These are phyloP conservation scores for Eupithecia exiguata DNA, from an alignment of 2,888 invertebrate genomes.

Conservation along the genomic window DNA sequence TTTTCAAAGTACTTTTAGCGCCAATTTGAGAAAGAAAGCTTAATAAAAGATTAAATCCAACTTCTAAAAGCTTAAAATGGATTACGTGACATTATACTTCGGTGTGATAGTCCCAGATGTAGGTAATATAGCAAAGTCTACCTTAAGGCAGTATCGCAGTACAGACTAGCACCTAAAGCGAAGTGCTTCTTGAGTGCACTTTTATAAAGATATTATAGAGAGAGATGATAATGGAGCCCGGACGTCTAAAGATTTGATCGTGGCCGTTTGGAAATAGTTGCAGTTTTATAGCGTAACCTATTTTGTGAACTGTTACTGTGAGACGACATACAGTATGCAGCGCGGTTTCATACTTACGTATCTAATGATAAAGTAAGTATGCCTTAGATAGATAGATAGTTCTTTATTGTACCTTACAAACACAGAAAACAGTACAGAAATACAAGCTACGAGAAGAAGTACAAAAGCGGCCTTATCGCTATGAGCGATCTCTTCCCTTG, in stretches of 20 bases:
- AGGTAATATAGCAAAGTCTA: constrained; percentile 32
- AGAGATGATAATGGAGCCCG: constrained; percentile 40
- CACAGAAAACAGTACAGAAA: no score
- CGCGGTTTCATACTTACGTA: neutral
- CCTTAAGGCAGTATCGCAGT: constrained; percentile 41
- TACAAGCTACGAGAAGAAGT: no score
- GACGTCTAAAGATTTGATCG: constrained; percentile 44
- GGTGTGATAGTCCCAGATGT: constrained; percentile 37
- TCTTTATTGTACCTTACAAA: no score
- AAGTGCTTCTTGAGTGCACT: constrained; percentile 45
- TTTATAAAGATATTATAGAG: constrained; percentile 38
- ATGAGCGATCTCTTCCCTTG: no score
- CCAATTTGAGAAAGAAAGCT: neutral
- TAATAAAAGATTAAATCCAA: constrained; percentile 12
- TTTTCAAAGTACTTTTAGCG: neutral
- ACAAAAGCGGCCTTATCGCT: no score
- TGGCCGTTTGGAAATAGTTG: constrained; percentile 38
- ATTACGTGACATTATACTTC: constrained; percentile 23
- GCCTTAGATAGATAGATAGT: no score
- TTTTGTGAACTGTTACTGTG: neutral
- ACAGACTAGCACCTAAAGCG: constrained; percentile 41
- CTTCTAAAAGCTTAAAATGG: constrained; percentile 7
- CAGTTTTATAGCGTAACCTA: neutral
- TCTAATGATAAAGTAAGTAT: no score
- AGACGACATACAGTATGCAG: neutral